Evolutionary conservation across 2,888 invertebrate species (phyloP).

Genomic region (Punctoribates punctum): DNA sequence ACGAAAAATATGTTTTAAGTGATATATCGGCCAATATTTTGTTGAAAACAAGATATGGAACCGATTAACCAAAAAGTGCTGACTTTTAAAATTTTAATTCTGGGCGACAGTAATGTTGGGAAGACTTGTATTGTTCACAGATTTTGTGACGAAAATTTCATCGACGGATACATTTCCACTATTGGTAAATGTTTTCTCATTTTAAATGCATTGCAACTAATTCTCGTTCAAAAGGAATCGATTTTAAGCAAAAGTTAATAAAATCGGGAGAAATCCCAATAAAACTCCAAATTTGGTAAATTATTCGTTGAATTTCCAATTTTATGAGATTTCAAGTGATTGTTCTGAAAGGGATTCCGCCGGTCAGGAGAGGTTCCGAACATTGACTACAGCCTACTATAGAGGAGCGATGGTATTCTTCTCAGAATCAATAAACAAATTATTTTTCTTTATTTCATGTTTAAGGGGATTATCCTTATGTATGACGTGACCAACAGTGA

Average conservation of each 20-base stretch:
- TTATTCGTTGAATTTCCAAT: no score
- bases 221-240: slow-evolving; percentile 64
- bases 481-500: slow-evolving; percentile 84
- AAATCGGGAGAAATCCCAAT: slow-evolving; percentile 79
- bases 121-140: slow-evolving; percentile 86
- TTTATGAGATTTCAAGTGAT: background rate
- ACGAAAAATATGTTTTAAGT: background rate
- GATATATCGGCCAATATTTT: background rate
- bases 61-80: background rate
- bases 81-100: slow-evolving; percentile 72
- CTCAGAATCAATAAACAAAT: slow-evolving; percentile 23
- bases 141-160: slow-evolving; percentile 83
- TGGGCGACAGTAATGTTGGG: slow-evolving; percentile 84
- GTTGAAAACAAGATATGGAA: background rate
- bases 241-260: slow-evolving; percentile 84
- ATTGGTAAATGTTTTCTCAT: slow-evolving; percentile 62
- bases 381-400: slow-evolving; percentile 81
- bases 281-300: slow-evolving; percentile 69
- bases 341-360: slow-evolving; percentile 74
- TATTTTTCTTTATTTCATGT: background rate
- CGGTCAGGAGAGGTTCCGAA: slow-evolving; percentile 71
- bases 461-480: slow-evolving; percentile 76
- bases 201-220: background rate
- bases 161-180: slow-evolving; percentile 84
- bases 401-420: slow-evolving; percentile 67